Evolutionary conservation across 2,113 vertebrate species (phyloP), one percentile per base, ranked within the genome.

Genomic region (Laticauda laticaudata): DNA sequence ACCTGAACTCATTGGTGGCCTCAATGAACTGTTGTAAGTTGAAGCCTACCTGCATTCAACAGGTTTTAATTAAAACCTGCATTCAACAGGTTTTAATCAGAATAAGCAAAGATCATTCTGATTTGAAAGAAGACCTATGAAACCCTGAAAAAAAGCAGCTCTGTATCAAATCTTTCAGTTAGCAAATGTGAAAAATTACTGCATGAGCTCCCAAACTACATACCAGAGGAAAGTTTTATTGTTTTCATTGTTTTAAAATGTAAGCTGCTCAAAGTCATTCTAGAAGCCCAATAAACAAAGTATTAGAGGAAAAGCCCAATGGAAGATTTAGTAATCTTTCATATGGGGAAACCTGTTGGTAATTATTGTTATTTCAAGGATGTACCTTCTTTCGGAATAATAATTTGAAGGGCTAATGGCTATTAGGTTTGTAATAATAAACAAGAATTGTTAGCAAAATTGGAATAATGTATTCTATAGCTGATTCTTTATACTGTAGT

Each of bases 381-480:
- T 87, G 51, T 69, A 15, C 64, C 86, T 91, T 59, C 56, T 94
- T 54, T 90, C 90, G 53, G 90, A 86, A 81, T 81, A 93, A 23
- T 87, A 88, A 89, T n/a, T 61, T 88, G 5, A 92, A 57, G 29
- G 2, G 2, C 54, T 95, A 54, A 48, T 91, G 90, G 90, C 6
- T 87, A 86, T 20, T 64, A 55, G 54, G 24, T 48, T 81, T 90
- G 23, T 91, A 91, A 88, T 91, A 88, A 89, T 29, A 2, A 64
- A n/a, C 10, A 90, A 20, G 54, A 91, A 91, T 86, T 92, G 61
- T 87, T 45, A 21, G 86, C 92, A 59, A 92, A 45, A 69, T 1
- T 53, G 89, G 34, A 94, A 92, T 26, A 89, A 29, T 45, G 90
- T 59, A 0, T 59, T 90, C 20, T 21, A 59, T 93, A 69, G 88